Base-by-base conservation (phyloP, 2,113 vertebrate species). In the Oncorhynchus mykiss region DNA sequence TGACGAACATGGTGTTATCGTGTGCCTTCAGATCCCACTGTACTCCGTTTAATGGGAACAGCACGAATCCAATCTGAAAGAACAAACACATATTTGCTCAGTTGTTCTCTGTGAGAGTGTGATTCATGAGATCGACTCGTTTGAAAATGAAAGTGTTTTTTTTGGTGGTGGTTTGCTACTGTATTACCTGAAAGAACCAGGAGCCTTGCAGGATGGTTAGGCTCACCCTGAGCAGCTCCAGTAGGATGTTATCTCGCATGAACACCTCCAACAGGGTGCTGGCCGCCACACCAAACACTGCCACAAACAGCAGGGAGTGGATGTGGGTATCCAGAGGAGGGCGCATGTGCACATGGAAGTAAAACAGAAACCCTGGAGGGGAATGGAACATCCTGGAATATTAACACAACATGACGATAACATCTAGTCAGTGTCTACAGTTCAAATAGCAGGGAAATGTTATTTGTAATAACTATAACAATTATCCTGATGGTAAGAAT, bases 111-210 rank as follows among this genome's bases (percentile, higher is more conserved):
- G 39, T 45, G 39, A 11, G 39, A 11, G 39, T 45, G 39, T 9
- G 39, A 45, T 45, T 45, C 39, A 45, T 45, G 9, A 45, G 39
- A 45, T 45, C 39, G 39, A 45, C 39, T 45, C 39, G 9, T 45
- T 22, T 62, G 65, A 25, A 27, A 67, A 27, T 67, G 25, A 29
- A 12, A 29, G 25, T 13, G 11, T 31, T 67, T 67, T 0, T 14
- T 39, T 39, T 66, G 34, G 34, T 3, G 13, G 51, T 54, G 71
- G 2, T 45, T 14, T 9, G 39, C 39, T 45, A 22, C 27, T 34
- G 39, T 18, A 16, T 82, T 76, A 99, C 98, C 96, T 99, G 96
- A 93, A 94, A 99, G 90, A 99, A 96, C 98, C 98, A 99, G 0
- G 96, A 93, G 13, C 97, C 98, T 82, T 99, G 96, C n/a, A 96